A percentile compares a stretch with the other conserved stretches of the same genome.
phyloP scores from a whole-genome alignment of 30 jellyfish, hydroid and myxozoan genomes.

The Cassiopea xamachana region DNA sequence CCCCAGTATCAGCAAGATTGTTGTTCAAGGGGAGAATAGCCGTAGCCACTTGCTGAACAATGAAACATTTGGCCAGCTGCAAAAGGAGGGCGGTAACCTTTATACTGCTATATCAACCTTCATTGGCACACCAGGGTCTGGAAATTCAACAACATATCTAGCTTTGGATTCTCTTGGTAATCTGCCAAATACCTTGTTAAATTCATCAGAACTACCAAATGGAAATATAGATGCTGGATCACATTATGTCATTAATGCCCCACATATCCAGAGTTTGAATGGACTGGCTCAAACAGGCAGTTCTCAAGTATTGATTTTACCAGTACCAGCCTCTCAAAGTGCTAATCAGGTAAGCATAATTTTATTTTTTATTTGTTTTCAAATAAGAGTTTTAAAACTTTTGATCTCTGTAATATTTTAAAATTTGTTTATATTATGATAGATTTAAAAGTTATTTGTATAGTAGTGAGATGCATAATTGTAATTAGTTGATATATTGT shows the following conservation, averaged over 20 bases:
- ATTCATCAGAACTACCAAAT: slow-evolving; percentile 28
- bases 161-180: slow-evolving; percentile 40
- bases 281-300: slow-evolving; percentile 48
- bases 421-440: too few species aligned
- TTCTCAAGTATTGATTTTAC: slow-evolving; percentile 48
- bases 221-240: slow-evolving; percentile 37
- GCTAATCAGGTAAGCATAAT: slow-evolving; percentile 13
- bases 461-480: too few species aligned
- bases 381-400: background rate
- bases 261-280: slow-evolving; percentile 33
- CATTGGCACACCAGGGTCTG: slow-evolving; percentile 36
- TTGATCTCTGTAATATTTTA: too few species aligned
- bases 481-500: too few species aligned
- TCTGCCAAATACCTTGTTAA: slow-evolving; percentile 39
- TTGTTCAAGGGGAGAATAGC: background rate
- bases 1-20: background rate
- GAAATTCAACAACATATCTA: slow-evolving; percentile 30
- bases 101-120: slow-evolving; percentile 19
- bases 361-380: background rate
- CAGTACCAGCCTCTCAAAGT: slow-evolving; percentile 54
- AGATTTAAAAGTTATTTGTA: too few species aligned
- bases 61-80: slow-evolving; percentile 9
- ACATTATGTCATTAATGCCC: slow-evolving; percentile 47
- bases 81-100: background rate
- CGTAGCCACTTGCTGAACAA: background rate